phyloP scores from a whole-genome alignment of 2,113 vertebrate genomes.

The Alligator sinensis region DNA sequence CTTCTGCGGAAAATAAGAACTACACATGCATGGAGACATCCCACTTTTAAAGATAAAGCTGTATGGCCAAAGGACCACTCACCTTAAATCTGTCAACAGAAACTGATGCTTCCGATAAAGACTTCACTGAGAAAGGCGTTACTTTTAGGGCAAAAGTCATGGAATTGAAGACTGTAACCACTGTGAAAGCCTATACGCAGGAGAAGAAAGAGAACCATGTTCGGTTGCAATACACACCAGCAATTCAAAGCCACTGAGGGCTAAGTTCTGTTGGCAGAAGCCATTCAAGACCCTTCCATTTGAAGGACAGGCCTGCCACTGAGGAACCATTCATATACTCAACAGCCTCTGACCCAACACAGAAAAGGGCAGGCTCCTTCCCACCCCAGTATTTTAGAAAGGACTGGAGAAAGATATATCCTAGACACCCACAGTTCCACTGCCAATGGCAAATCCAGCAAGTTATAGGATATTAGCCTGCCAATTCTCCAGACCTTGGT shows the following conservation, averaged over 20 bases:
- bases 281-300: background rate
- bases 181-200: conserved; percentile 89
- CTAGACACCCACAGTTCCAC: background rate
- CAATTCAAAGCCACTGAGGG: background rate
- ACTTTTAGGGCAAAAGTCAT: conserved; percentile 98
- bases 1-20: background rate
- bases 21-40: background rate
- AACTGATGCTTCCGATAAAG: conserved; percentile 91
- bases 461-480: background rate
- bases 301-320: background rate
- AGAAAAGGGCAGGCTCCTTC: background rate
- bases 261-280: background rate
- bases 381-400: background rate
- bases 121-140: conserved; percentile 94
- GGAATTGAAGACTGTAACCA: conserved; percentile 95
- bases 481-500: background rate
- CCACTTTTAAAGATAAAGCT: background rate
- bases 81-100: conserved; percentile 93
- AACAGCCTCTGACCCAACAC: background rate
- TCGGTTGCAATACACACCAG: background rate
- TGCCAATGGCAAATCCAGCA: background rate
- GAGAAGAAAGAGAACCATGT: conserved; percentile 4
- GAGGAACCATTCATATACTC: background rate
- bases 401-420: background rate
- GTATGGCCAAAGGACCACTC: conserved; percentile 44